phyloP scores from a whole-genome alignment of 2,888 invertebrate species.

The Hipparchia sbordonii region DNA sequence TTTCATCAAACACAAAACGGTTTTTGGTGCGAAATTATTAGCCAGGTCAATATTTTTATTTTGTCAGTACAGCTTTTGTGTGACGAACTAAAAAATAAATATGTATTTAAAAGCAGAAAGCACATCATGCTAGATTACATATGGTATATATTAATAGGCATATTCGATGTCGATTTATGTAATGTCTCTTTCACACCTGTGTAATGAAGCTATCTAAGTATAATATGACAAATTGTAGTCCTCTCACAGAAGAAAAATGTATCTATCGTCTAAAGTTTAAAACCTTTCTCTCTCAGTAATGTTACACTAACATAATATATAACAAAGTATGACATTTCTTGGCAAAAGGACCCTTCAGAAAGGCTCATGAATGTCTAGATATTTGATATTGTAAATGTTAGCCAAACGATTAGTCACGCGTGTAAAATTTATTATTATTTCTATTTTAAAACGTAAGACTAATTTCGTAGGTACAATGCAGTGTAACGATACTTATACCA shows the following conservation, averaged over 20 bases:
- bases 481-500: not conserved
- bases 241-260: too few relatives aligned
- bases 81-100: not conserved
- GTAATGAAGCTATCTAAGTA: too few relatives aligned
- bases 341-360: conserved; percentile 9
- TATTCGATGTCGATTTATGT: too few relatives aligned
- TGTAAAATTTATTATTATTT: conserved; percentile 22
- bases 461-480: not conserved
- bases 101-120: not conserved
- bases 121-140: not conserved
- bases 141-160: too few relatives aligned
- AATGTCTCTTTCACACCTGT: too few relatives aligned
- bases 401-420: conserved; percentile 24
- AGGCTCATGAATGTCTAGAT: conserved; percentile 11
- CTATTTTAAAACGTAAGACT: conserved; percentile 16
- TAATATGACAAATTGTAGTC: too few relatives aligned
- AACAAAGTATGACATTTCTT: conserved; percentile 21
- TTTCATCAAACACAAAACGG: conserved; percentile 17
- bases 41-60: not conserved
- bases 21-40: not conserved
- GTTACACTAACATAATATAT: not conserved
- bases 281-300: not conserved
- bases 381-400: conserved; percentile 18
- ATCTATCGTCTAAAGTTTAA: too few relatives aligned
- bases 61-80: not conserved